These are phyloP conservation scores for Pterostichus madidus DNA, from an alignment of 2,888 invertebrate species.

Conservation along the genomic window DNA sequence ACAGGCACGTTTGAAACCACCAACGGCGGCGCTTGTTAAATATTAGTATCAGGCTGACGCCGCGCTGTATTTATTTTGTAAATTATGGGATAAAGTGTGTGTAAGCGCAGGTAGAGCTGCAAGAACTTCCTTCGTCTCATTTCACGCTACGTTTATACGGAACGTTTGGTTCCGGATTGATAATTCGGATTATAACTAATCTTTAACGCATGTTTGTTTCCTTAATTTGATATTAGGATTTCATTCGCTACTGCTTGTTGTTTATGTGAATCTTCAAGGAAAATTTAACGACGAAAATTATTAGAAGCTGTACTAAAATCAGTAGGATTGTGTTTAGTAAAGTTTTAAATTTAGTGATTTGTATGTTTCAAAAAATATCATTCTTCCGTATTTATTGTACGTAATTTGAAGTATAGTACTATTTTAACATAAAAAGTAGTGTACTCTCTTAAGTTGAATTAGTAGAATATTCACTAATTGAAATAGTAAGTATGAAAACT, in stretches of 20 bases:
- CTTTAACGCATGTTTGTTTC: slow-evolving; percentile 41
- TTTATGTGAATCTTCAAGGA: slow-evolving; percentile 6
- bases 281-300: no score
- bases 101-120: slow-evolving; percentile 19
- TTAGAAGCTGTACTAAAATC: no score
- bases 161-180: slow-evolving; percentile 41
- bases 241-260: neutral
- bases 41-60: slow-evolving; percentile 45
- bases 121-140: slow-evolving; percentile 30
- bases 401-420: no score
- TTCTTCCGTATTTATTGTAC: no score
- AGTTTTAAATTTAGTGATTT: no score
- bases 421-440: no score
- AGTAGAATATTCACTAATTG: no score
- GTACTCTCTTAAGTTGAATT: no score
- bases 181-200: slow-evolving; percentile 52
- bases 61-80: slow-evolving; percentile 53
- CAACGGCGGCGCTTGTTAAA: slow-evolving; percentile 49
- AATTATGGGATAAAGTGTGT: slow-evolving; percentile 52
- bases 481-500: no score
- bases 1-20: slow-evolving; percentile 36
- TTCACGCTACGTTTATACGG: slow-evolving; percentile 56
- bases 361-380: no score
- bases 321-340: no score
- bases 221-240: slow-evolving; percentile 25